Percentiles rank a stretch among this genome's conserved stretches.
Evolutionary conservation across 2,888 invertebrate species (phyloP).

Genomic region (Gymnoscelis rufifasciata): DNA sequence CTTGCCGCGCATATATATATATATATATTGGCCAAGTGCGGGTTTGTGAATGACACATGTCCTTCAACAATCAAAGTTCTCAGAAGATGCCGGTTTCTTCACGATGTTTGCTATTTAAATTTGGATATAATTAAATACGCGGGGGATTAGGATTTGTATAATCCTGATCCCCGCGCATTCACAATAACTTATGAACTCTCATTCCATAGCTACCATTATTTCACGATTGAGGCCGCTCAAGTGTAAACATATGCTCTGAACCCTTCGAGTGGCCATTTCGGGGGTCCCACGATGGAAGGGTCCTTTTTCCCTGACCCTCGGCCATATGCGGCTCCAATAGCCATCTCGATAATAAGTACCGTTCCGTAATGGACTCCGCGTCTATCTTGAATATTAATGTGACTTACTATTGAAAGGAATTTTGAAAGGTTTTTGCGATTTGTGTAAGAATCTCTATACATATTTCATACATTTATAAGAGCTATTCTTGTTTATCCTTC

Average conservation of each 20-base stretch:
- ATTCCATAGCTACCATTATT: conserved; percentile 25
- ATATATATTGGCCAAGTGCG: too few relatives aligned
- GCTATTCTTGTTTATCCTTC: too few relatives aligned
- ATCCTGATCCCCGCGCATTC: not conserved
- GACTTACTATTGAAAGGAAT: not conserved
- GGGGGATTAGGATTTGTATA: too few relatives aligned
- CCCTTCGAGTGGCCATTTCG: conserved; percentile 16
- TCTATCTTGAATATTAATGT: conserved; percentile 1
- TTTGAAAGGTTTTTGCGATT: not conserved
- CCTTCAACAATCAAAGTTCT: too few relatives aligned
- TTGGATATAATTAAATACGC: too few relatives aligned
- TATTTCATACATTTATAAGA: too few relatives aligned
- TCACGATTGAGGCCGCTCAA: conserved; percentile 20
- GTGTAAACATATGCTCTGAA: conserved; percentile 20
- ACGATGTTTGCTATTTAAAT: too few relatives aligned
- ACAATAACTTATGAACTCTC: conserved; percentile 9
- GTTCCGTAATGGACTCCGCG: conserved; percentile 14
- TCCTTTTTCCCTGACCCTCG: conserved; percentile 18
- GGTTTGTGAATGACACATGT: too few relatives aligned
- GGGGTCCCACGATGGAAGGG: conserved; percentile 17
- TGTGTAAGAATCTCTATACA: too few relatives aligned
- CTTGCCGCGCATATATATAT: too few relatives aligned
- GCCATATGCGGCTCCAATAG: conserved; percentile 23
- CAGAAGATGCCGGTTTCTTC: too few relatives aligned
- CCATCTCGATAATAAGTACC: conserved; percentile 23